Base-by-base conservation (phyloP, 2,113 vertebrate species). In the Misgurnus mizolepis region DNA sequence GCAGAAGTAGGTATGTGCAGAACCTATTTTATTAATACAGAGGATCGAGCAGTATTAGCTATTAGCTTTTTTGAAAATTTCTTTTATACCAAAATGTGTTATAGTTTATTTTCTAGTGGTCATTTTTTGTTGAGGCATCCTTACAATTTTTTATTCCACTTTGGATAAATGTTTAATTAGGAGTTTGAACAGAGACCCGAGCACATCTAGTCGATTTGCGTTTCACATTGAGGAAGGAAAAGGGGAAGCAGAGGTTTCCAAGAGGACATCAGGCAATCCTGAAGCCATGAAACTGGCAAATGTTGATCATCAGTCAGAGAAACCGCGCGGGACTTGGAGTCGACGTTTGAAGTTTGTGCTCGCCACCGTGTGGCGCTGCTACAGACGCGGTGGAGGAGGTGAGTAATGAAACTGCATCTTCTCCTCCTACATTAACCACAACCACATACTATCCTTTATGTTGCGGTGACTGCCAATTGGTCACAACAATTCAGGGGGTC, bases 341-440 rank as follows among this genome's bases (percentile, higher is more conserved):
- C 22, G 22, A 22, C 22, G 22, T 22, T 22, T 22, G 22, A 22
- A 22, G 22, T 22, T 22, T 22, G 22, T 22, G 22, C 22, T 22
- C 22, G 22, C 22, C 22, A 22, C 22, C 22, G 22, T 22, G 17
- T 93, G 92, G 92, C 86, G 92, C 76, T 92, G 93, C 84, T 93
- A 93, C 86, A 80, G 85, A 68, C 93, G 90, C 82, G 92, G 93
- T 4, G 93, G 91, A 90, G 93, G 91, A 90, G 93, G 93, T 93
- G 56, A 88, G 87, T 27, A n/a, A n/a, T n/a, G n/a, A n/a, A n/a
- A n/a, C 18, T 22, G n/a, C 14, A 17, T 2, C 11, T 45, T 61
- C 17, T 9, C 50, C 39, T 1, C 50, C 39, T 1, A 39, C 5
- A 39, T 47, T 1, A 64, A 47, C 18, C 43, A 47, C 43, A 39